Evolutionary conservation across 2,113 vertebrate genomes (phyloP).

Genomic region (Corythornis madagascariensis): DNA sequence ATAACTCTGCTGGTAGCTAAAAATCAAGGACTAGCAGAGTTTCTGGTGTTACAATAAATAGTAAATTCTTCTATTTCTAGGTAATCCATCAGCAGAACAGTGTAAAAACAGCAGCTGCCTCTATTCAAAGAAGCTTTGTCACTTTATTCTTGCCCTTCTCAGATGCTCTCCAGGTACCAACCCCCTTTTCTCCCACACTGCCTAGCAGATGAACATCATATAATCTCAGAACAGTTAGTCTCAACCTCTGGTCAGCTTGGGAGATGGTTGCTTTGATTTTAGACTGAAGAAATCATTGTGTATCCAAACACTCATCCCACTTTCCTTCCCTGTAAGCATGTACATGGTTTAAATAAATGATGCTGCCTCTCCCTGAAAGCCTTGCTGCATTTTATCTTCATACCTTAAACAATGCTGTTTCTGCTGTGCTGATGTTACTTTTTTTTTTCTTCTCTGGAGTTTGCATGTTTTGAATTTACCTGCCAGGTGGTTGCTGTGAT

Average conservation of each 20-base stretch:
- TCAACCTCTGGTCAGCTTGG: background rate
- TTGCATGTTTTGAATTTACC: background rate
- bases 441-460: background rate
- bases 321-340: background rate
- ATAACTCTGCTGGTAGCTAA: background rate
- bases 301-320: background rate
- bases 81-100: background rate
- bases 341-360: background rate
- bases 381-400: background rate
- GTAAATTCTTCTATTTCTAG: background rate
- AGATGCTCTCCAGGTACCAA: background rate
- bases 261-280: background rate
- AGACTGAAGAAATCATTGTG: background rate
- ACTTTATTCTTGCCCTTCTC: background rate
- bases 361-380: background rate
- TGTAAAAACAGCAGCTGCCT: background rate
- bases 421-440: background rate
- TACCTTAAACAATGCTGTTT: background rate
- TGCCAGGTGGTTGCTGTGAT: background rate
- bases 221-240: background rate
- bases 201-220: background rate
- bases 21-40: background rate
- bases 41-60: background rate
- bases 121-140: background rate
- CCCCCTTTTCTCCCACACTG: background rate